Percentiles rank a stretch among this genome's conserved stretches.
Evolutionary conservation across 2,113 vertebrate species (phyloP).

Genomic region (Rhadina sibilatrix): DNA sequence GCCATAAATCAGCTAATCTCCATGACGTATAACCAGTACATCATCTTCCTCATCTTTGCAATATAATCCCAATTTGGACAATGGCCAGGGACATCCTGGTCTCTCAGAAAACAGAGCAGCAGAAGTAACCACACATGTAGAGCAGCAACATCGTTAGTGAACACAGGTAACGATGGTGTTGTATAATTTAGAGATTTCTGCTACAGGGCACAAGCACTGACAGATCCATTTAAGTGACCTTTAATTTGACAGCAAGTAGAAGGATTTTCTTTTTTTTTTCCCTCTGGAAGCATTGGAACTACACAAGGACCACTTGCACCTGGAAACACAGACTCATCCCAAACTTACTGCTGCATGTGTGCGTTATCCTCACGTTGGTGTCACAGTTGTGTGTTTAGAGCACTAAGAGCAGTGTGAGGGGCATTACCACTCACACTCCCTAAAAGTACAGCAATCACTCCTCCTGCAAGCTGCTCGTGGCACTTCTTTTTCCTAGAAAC

Average conservation of each 20-base stretch:
- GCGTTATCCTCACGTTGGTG: fast-evolving
- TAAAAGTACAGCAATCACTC: not conserved
- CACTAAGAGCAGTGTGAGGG: not conserved
- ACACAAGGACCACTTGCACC: not conserved
- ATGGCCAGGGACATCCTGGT: not conserved
- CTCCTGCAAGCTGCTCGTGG: not conserved
- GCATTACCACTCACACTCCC: not conserved
- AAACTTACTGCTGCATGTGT: fast-evolving
- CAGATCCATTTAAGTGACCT: not conserved
- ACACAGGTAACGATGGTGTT: not conserved
- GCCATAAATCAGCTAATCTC: not conserved
- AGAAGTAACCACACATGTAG: not conserved
- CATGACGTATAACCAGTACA: not conserved
- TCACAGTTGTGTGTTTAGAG: not conserved
- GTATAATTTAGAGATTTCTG: not conserved
- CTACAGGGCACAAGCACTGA: not conserved
- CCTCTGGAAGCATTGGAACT: not conserved
- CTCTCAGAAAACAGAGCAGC: not conserved
- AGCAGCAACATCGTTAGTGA: not conserved
- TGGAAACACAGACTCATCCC: not conserved
- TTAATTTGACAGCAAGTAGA: not conserved
- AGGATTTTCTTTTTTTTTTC: not conserved
- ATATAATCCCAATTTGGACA: not conserved
- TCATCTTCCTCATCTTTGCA: not conserved
- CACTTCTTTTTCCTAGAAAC: not conserved